phyloP scores from a whole-genome alignment of 2,797 vertebrate species.

The Austrolebias charrua region DNA sequence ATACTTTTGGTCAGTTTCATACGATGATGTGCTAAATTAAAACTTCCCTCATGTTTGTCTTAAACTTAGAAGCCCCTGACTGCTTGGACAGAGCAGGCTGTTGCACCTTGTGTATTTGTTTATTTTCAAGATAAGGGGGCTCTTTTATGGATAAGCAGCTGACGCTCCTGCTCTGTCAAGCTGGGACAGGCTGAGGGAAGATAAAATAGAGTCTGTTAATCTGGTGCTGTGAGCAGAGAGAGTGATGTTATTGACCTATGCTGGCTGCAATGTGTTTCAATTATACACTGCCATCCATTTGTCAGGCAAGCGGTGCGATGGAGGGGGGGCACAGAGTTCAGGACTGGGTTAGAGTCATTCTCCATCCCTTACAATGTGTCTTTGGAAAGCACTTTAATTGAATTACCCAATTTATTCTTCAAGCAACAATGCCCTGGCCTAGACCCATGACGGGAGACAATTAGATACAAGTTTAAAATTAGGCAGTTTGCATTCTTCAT shows the following conservation, averaged over 20 bases:
- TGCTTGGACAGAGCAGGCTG: constrained; percentile 74
- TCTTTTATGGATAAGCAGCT: constrained; percentile 95
- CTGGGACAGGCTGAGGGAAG: constrained; percentile 87
- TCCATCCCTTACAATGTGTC: constrained; percentile 99
- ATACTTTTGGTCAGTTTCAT: constrained; percentile 56
- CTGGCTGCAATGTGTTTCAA: constrained; percentile 99
- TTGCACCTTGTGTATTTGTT: constrained; percentile 83
- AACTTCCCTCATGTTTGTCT: constrained; percentile 74
- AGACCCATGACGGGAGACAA: constrained; percentile 96
- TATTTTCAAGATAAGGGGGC: constrained; percentile 90
- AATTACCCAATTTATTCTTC: constrained; percentile 99
- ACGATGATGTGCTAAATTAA: constrained; percentile 71
- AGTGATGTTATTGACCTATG: constrained; percentile 98
- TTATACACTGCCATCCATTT: constrained; percentile 99
- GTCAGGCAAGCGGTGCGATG: constrained; percentile 93
- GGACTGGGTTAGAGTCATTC: constrained; percentile 96
- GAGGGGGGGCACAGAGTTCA: constrained; percentile 88
- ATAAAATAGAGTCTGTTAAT: constrained; percentile 96
- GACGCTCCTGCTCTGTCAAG: constrained; percentile 91
- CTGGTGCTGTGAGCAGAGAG: constrained; percentile 77
- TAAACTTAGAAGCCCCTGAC: constrained; percentile 77
- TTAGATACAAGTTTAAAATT: constrained; percentile 96
- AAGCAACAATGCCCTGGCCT: constrained; percentile 96
- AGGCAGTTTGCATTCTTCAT: constrained; percentile 90
- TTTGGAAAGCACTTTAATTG: constrained; percentile 98